Evolutionary conservation across 2,113 vertebrate species (phyloP), one percentile per base, ranked within the genome.

Genomic region (Malurus cyaneus): DNA sequence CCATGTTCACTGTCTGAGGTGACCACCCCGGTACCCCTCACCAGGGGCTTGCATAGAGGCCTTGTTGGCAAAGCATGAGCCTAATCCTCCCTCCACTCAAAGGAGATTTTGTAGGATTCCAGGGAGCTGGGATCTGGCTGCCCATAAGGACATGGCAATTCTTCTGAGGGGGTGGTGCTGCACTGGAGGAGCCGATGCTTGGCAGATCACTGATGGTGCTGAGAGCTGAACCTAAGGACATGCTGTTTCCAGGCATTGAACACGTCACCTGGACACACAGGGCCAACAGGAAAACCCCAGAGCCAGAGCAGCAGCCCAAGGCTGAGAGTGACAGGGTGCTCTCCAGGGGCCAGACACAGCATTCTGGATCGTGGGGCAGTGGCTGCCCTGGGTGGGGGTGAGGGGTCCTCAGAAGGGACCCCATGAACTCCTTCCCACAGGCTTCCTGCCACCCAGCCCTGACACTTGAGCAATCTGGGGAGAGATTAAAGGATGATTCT

Each of bases 1-100:
- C 57, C 70, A 14, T 0, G 9, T 28, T 46, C 2, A 0, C 42
- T 2, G 1, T 7, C 36, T 41, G 49, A 29, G 21, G n/a, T 44
- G 69, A 26, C 20, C 31, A 23, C 29, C 52, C 15, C 2, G 1
- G 39, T 36, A 14, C 12, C 56, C 28, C 31, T 8, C 69, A 36
- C 46, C 19, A 15, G 46, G 14, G 44, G 15, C 56, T 70, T 14
- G 47, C 0, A 2, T 5, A 46, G 64, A 21, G 44, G 11, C 18
- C 31, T 67, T 71, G 56, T 41, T 76, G n/a, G 17, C 53, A 52
- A 47, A 56, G n/a, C 53, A 57, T 0, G 0, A 66, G 12, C 42
- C 20, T 71, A 1, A 1, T 46, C 46, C 34, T 70, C 44, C 10
- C 17, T 26, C 61, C 54, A 46, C 78, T 74, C 39, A 2, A 8